Evolutionary conservation across 2,888 invertebrate genomes (phyloP), one percentile per base, ranked within the genome.

Genomic region (Caprella mutica): DNA sequence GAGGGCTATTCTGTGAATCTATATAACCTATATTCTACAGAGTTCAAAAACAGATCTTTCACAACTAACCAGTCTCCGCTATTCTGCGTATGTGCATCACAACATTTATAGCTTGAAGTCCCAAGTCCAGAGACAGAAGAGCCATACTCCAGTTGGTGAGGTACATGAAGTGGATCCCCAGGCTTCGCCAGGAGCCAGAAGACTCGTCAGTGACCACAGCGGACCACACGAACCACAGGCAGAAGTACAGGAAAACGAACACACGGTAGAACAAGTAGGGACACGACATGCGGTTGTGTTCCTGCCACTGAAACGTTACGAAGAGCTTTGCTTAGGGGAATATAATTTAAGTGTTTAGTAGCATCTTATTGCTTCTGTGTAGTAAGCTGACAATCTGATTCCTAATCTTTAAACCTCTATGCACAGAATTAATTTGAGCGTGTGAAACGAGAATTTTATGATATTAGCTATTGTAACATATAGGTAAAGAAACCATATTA

Each of bases 141-240:
- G 57, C 59, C 30, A 64, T 58, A 23, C 63, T 54, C 63, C 63
- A 64, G 55, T 64, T 64, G 17, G 63, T 64, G 42, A 59, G 52
- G 57, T 60, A 64, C 17, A 57, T 29, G 17, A 55, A 21, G 38
- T 60, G 55, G 24, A 42, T 9, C 39, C 58, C 58, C 23, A 58
- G 21, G 38, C 51, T 43, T n/a, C 17, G 23, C 8, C 44, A 17
- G 4, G 42, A 46, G 17, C 59, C 52, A 23, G 52, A 43, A 24
- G 59, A 60, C 9, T 58, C 63, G 55, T 55, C 55, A 44, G 55
- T 58, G 17, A 59, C 63, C 9, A 53, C 57, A 57, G 55, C 57
- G 14, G 63, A 59, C 63, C 63, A 64, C 27, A 60, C 46, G 12
- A 58, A 57, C 63, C 63, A 64, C 60, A 59, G 55, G 46, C 27